Evolutionary conservation across 2,888 invertebrate species (phyloP), one percentile per base, ranked within the genome.

Genomic region (Dolichomitus sp.): DNA sequence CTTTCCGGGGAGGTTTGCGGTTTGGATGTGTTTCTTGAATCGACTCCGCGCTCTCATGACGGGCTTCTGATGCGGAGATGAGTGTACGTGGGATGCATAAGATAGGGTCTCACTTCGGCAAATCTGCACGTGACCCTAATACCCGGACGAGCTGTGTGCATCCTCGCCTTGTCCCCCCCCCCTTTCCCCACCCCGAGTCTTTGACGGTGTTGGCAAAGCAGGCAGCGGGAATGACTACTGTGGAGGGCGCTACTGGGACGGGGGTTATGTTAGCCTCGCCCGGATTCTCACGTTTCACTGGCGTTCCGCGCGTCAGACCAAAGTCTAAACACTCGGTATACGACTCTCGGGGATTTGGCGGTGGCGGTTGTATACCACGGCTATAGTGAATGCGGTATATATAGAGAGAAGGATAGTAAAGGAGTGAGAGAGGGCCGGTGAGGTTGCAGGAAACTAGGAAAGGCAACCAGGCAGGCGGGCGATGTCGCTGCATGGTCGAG

Each of bases 101-200:
- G 89, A 90, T 89, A 88, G 83, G 48, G 78, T 84, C 89, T 90
- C 89, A 85, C 89, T 87, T 87, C 86, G 88, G 86, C 87, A 90
- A 91, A 92, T 91, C 91, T 90, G 90, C 90, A 91, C 91, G 91
- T 92, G 91, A 92, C 91, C 91, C 87, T 92, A 91, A 92, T 92
- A 91, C 90, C 81, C 72, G 70, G 75, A 76, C 66, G 81, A 75
- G 72, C 65, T 75, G 81, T 75, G 50, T 57, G 75, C 63, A 78
- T 48, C 45, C 72, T 45, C 74, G 40, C 19, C 37, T 65, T 33
- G 17, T 11, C 23, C 33, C 57, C 33, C 33, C 33, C 27, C 30
- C 61, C 27, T 19, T 30, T n/a, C 65, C 14, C 48, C 54, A 30
- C 54, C 17, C 69, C 48, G 23, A 52, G 48, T 27, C 61, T 68